Evolutionary conservation across 2,888 invertebrate species (phyloP).

Genomic region (Drosophila prostipennis): DNA sequence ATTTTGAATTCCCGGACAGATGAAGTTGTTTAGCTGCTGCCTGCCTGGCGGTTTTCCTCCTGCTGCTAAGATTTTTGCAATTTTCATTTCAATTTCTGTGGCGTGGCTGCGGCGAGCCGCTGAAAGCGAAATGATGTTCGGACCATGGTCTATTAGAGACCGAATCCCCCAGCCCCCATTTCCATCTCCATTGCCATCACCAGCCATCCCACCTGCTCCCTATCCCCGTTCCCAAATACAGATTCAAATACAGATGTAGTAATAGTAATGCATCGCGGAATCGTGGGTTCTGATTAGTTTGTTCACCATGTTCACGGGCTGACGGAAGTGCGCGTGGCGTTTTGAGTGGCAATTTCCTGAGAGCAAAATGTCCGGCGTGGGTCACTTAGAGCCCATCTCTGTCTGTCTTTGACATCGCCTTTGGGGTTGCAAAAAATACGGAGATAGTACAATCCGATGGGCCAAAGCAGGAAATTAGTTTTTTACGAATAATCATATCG

Average conservation of each 20-base stretch:
- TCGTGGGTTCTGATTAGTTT: conserved; percentile 36
- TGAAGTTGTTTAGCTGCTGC: conserved; percentile 79
- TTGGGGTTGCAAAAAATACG: neutral
- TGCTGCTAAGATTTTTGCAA: conserved; percentile 56
- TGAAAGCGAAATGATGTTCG: conserved; percentile 77
- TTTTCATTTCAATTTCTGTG: conserved; percentile 79
- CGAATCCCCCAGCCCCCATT: conserved; percentile 36
- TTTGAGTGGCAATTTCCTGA: conserved; percentile 74
- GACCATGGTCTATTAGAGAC: conserved; percentile 67
- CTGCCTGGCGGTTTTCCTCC: conserved; percentile 48
- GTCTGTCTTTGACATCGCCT: conserved; percentile 38
- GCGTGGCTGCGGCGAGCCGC: conserved; percentile 52
- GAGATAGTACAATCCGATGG: neutral
- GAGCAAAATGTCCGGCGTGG: conserved; percentile 26
- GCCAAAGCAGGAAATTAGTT: conserved; percentile 11
- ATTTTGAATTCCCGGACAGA: conserved; percentile 68
- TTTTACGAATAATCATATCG: neutral
- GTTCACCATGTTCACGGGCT: conserved; percentile 27
- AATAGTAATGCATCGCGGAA: conserved; percentile 2
- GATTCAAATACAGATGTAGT: conserved; percentile 11
- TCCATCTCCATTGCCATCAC: conserved; percentile 34
- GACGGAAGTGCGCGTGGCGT: conserved; percentile 72
- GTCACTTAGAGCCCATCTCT: conserved; percentile 34
- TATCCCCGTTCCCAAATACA: neutral
- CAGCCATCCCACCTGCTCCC: conserved; percentile 5